These are phyloP conservation scores for Thaumatotibia leucotreta DNA, from an alignment of 1,140 invertebrate genomes.

Conservation along the genomic window DNA sequence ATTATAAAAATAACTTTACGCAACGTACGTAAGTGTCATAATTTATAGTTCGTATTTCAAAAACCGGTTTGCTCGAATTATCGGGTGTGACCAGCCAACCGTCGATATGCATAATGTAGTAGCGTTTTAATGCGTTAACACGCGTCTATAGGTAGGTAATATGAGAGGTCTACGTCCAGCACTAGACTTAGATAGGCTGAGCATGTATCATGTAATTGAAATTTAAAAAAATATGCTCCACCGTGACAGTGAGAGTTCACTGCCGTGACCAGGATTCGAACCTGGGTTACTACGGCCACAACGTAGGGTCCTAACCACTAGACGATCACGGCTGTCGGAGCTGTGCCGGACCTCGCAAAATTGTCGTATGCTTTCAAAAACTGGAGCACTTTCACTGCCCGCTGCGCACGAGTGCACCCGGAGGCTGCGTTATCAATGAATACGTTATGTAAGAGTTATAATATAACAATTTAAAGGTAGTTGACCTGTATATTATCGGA, in stretches of 20 bases:
- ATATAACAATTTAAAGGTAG: not conserved
- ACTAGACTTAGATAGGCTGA: no score
- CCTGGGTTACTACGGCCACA: conserved; percentile 75
- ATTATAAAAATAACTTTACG: no score
- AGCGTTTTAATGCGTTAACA: no score
- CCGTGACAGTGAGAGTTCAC: conserved; percentile 19
- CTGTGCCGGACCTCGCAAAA: not conserved
- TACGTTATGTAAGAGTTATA: not conserved
- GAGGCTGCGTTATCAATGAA: not conserved
- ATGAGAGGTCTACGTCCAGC: no score
- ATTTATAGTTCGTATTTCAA: no score
- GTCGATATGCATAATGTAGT: no score
- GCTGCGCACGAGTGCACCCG: not conserved
- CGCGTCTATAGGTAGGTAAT: no score
- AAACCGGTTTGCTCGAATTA: no score
- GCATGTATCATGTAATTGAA: no score
- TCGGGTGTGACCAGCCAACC: no score
- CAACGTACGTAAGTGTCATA: no score
- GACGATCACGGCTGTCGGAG: conserved; percentile 60
- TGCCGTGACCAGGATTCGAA: conserved; percentile 74
- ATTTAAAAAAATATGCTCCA: conserved; percentile 15
- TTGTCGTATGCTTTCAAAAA: not conserved
- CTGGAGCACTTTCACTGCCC: not conserved
- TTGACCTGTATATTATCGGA: no score
- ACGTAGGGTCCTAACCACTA: conserved; percentile 73